Conservation (phyloP, 2,888 invertebrate genomes). For the Caenorhabditis sp. region DNA sequence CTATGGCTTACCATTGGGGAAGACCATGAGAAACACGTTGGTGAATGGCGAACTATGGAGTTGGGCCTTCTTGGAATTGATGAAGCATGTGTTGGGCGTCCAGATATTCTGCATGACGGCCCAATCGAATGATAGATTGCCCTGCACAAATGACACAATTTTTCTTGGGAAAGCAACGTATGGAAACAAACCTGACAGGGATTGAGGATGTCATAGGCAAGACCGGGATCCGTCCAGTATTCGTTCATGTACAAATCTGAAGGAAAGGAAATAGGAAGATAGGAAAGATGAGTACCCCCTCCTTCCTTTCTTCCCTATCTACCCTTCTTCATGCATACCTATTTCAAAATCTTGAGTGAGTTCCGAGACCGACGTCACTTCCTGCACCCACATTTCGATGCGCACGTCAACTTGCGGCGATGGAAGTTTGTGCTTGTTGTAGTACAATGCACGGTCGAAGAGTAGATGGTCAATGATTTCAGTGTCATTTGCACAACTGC, state of each 20-base stretch:
- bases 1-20: slow-evolving; percentile 81
- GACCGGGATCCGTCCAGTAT: slow-evolving; percentile 82
- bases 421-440: slow-evolving; percentile 80
- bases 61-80: slow-evolving; percentile 82
- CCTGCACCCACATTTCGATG: slow-evolving; percentile 83
- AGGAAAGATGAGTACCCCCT: slow-evolving; percentile 21
- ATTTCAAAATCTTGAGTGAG: slow-evolving; percentile 83
- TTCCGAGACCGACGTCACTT: slow-evolving; percentile 82
- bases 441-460: slow-evolving; percentile 75
- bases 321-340: too few species aligned
- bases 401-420: slow-evolving; percentile 79
- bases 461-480: slow-evolving; percentile 82
- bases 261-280: slow-evolving; percentile 23
- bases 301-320: too few species aligned
- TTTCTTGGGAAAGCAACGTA: too few species aligned
- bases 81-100: slow-evolving; percentile 82
- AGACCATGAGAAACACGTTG: slow-evolving; percentile 83
- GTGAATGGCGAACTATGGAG: slow-evolving; percentile 82
- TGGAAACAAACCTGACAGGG: slow-evolving; percentile 81
- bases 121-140: slow-evolving; percentile 82
- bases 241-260: slow-evolving; percentile 83
- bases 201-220: slow-evolving; percentile 80
- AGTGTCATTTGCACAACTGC: slow-evolving; percentile 82
- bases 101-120: slow-evolving; percentile 81
- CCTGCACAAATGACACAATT: slow-evolving; percentile 33